These are phyloP conservation scores for Brassicogethes aeneus DNA, from an alignment of 2,888 invertebrate species.

Conservation along the genomic window DNA sequence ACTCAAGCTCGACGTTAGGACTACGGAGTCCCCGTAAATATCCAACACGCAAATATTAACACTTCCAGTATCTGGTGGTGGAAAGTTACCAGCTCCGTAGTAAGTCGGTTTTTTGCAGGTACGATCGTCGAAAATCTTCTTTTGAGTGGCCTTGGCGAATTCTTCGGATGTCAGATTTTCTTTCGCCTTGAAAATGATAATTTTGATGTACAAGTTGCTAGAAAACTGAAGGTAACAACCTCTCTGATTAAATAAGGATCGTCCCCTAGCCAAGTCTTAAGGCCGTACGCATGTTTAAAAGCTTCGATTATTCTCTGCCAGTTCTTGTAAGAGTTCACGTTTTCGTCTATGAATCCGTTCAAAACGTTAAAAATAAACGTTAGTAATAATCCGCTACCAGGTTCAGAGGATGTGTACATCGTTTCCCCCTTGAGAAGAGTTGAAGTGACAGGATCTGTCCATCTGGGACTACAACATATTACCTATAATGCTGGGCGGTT, in stretches of 20 bases:
- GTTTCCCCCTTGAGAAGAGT: slow-evolving; percentile 52
- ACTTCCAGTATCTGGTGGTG: slow-evolving; percentile 74
- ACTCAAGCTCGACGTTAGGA: slow-evolving; percentile 85
- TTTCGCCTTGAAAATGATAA: background rate
- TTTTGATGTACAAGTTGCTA: too few relatives aligned
- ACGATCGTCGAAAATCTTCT: slow-evolving; percentile 43
- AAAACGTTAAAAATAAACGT: slow-evolving; percentile 76
- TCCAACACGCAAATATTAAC: slow-evolving; percentile 78
- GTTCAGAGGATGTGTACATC: slow-evolving; percentile 70
- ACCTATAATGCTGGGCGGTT: background rate
- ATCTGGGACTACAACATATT: slow-evolving; percentile 44
- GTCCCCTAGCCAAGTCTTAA: slow-evolving; percentile 79
- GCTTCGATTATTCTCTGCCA: slow-evolving; percentile 82
- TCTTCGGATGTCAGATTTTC: background rate
- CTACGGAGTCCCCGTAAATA: slow-evolving; percentile 81
- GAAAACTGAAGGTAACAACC: too few relatives aligned
- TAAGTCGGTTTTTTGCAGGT: slow-evolving; percentile 60
- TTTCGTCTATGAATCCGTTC: slow-evolving; percentile 42
- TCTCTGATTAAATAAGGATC: slow-evolving; percentile 37
- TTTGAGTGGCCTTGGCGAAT: slow-evolving; percentile 46
- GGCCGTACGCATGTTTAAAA: slow-evolving; percentile 87
- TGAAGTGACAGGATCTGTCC: slow-evolving; percentile 55
- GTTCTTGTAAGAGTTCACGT: slow-evolving; percentile 36
- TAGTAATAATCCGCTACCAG: slow-evolving; percentile 77
- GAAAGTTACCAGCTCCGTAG: slow-evolving; percentile 59